Base-by-base conservation (phyloP, 2,113 vertebrate genomes). In the Zapus hudsonius region DNA sequence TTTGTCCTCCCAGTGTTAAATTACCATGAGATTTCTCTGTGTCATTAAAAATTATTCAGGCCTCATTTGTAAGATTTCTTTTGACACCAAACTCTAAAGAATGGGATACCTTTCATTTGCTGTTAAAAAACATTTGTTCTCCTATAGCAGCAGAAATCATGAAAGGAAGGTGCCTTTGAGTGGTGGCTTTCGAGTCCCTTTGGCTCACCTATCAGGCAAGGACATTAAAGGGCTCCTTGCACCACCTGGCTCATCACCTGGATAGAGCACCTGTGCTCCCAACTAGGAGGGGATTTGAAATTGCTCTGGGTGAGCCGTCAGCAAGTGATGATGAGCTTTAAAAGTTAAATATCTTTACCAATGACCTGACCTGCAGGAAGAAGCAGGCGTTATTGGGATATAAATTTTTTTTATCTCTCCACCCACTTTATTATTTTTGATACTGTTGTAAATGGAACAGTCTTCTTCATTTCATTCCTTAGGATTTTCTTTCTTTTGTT, bases 31-130 rank as follows among this genome's bases (percentile, higher is more conserved):
- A 3, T 84, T 91, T 92, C 47, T 80, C 31, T 44, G 16, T 84
- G 76, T 84, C 84, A 84, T 94, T 87, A 94, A 89, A 92, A 92
- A 87, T 80, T 93, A 87, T 69, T 47, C 89, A 90, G 67, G 69
- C 55, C 66, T 94, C 44, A 69, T 91, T 90, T 87, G 74, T 84
- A 93, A 93, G 52, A 36, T 91, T 92, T 40, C 47, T 69, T 86
- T 66, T 57, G 66, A 91, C 67, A 76, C 47, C 73, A 29, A 69
- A 83, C 92, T 81, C 72, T 63, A 0, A 90, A 92, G 36, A 90
- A 86, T 57, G 73, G 78, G 52, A 22, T 40, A 38, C 15, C 27
- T 90, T 61, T 73, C 38, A 47, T 87, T 91, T 84, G 42, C 42
- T 87, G 59, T 87, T 89, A 31, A 61, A 88, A n/a, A 76, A 25